Evolutionary conservation across 2,888 invertebrate species (phyloP).

Genomic region (Tinea semifulvella): DNA sequence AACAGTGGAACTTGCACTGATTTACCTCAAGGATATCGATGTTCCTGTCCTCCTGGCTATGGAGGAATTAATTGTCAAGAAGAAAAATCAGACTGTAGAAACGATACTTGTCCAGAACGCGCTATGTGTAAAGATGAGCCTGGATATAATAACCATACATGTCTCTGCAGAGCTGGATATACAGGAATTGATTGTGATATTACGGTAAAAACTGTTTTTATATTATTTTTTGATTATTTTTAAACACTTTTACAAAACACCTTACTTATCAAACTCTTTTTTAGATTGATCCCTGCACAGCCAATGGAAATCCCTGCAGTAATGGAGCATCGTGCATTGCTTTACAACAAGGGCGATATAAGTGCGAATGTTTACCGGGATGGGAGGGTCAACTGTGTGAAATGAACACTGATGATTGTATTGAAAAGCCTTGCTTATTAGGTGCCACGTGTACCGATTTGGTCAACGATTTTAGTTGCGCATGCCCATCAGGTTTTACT

Average conservation of each 20-base stretch:
- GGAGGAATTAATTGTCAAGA: conserved; percentile 95
- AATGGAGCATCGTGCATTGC: conserved; percentile 91
- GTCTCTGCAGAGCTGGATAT: conserved; percentile 93
- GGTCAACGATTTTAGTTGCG: conserved; percentile 92
- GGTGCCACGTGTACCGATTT: conserved; percentile 94
- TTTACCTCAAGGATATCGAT: conserved; percentile 90
- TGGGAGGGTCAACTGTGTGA: conserved; percentile 98
- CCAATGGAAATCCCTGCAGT: conserved; percentile 89
- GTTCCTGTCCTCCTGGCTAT: conserved; percentile 87
- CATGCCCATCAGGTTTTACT: conserved; percentile 93
- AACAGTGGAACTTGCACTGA: conserved; percentile 94
- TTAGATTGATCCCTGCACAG: conserved; percentile 88
- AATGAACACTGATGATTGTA: conserved; percentile 92
- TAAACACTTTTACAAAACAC: no score
- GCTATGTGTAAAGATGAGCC: conserved; percentile 98
- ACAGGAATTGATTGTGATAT: conserved; percentile 92
- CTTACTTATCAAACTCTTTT: conserved; percentile 26
- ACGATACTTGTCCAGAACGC: conserved; percentile 92
- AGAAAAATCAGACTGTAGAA: conserved; percentile 87
- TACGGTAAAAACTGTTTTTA: conserved; percentile 67
- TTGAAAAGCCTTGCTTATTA: conserved; percentile 89
- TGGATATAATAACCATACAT: conserved; percentile 88
- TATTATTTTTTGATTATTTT: neutral
- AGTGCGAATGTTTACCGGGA: conserved; percentile 95
- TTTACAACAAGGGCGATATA: conserved; percentile 89